Conservation (phyloP, 2,797 vertebrate genomes). For the Spinus pinus region DNA sequence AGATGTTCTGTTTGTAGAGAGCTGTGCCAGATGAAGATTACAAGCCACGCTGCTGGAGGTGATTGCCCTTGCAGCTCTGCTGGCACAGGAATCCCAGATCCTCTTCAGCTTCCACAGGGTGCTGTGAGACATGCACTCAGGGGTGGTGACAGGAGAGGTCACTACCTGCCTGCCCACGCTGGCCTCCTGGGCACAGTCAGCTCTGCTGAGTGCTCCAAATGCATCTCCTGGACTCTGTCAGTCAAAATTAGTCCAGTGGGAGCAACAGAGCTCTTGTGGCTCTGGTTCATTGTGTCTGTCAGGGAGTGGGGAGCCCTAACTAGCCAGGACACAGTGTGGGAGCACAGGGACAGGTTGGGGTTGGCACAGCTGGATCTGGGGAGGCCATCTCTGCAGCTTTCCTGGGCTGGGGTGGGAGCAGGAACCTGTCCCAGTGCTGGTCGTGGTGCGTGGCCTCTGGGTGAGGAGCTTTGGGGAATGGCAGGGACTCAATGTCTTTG, state of each 20-base stretch:
- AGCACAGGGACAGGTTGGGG: background rate
- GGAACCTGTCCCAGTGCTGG: background rate
- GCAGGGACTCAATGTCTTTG: background rate
- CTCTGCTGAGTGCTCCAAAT: background rate
- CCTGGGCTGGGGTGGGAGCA: background rate
- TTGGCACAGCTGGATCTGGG: background rate
- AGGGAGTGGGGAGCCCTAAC: background rate
- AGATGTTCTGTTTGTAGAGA: conserved; percentile 49
- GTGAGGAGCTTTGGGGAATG: background rate
- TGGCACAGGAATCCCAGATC: background rate
- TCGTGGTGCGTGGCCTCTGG: fast-evolving
- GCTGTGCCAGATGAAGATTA: conserved; percentile 50
- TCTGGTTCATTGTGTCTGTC: background rate
- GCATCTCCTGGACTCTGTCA: background rate
- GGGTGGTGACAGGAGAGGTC: background rate
- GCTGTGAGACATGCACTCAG: background rate
- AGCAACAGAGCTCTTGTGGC: background rate
- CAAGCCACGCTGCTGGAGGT: conserved; percentile 12
- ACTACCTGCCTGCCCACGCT: background rate
- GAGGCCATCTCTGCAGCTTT: background rate
- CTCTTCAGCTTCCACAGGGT: background rate
- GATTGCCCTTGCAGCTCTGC: background rate
- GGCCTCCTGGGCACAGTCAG: background rate
- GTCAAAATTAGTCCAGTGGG: background rate
- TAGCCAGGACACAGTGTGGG: background rate